Evolutionary conservation across 2,797 vertebrate species (phyloP).

Genomic region (Discoglossus pictus): DNA sequence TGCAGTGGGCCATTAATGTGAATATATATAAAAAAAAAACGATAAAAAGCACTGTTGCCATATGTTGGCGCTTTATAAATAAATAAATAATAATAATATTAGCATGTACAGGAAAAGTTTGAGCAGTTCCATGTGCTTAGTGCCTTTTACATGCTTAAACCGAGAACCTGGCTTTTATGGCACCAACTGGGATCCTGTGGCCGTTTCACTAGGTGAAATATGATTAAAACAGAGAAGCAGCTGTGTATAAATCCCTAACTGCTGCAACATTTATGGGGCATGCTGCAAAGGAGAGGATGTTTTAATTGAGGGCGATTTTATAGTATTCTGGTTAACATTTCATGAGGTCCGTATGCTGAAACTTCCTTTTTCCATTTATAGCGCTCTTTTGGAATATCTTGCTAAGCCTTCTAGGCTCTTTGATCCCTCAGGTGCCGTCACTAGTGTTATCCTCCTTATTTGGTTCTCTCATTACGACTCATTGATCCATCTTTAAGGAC

Average conservation of each 20-base stretch:
- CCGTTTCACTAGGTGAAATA: constrained; percentile 25
- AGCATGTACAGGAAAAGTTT: too few relatives aligned
- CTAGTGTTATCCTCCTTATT: constrained; percentile 29
- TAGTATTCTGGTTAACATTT: constrained; percentile 51
- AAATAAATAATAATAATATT: too few relatives aligned
- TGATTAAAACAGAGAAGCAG: constrained; percentile 46
- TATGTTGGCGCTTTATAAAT: too few relatives aligned
- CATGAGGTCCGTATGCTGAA: constrained; percentile 46
- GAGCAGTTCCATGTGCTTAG: constrained; percentile 35
- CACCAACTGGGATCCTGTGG: neutral
- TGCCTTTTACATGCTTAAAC: constrained; percentile 12
- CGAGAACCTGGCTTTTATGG: constrained; percentile 12
- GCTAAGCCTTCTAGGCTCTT: constrained; percentile 30
- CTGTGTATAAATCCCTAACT: constrained; percentile 37
- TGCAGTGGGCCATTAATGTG: too few relatives aligned
- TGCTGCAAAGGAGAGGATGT: constrained; percentile 49
- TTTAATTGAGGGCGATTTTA: constrained; percentile 51
- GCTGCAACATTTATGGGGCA: constrained; percentile 47
- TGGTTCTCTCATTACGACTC: constrained; percentile 16
- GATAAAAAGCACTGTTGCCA: too few relatives aligned
- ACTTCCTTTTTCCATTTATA: constrained; percentile 43
- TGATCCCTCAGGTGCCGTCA: constrained; percentile 45
- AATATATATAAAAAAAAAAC: too few relatives aligned
- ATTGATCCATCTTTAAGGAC: neutral
- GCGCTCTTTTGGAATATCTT: constrained; percentile 36